phyloP scores from a whole-genome alignment of 2,888 invertebrate species.

The Athetis lepigone region DNA sequence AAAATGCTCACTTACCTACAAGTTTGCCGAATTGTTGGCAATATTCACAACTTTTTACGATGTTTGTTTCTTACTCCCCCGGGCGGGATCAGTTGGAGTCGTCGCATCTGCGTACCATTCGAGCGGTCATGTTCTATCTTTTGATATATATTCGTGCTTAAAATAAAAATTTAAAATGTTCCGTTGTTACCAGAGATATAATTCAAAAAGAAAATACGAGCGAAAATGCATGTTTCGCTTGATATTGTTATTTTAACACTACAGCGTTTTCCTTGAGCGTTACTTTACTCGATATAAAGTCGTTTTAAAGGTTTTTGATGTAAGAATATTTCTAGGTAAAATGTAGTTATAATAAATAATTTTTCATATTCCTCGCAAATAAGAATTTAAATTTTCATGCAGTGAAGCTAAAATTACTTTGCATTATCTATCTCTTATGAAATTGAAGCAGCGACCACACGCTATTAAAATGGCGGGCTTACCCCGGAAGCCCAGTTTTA shows the following conservation, averaged over 20 bases:
- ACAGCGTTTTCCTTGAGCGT: conserved; percentile 33
- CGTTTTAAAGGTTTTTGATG: conserved; percentile 33
- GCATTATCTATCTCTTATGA: conserved; percentile 23
- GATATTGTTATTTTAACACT: conserved; percentile 51
- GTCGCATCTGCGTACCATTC: conserved; percentile 82
- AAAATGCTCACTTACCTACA: conserved; percentile 78
- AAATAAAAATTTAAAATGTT: conserved; percentile 64
- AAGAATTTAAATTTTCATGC: conserved; percentile 27
- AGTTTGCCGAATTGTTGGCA: conserved; percentile 79
- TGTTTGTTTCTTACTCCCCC: conserved; percentile 76
- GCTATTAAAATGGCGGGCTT: neutral
- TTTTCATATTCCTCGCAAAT: conserved; percentile 28
- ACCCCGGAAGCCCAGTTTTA: neutral
- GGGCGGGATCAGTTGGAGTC: conserved; percentile 78
- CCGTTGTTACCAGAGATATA: conserved; percentile 55
- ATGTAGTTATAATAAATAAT: conserved; percentile 35
- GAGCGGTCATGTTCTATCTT: conserved; percentile 76
- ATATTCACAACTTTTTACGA: conserved; percentile 84
- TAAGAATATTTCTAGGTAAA: conserved; percentile 25
- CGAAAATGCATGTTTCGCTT: conserved; percentile 49
- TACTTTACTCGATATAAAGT: conserved; percentile 38
- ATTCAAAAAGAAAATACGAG: conserved; percentile 58
- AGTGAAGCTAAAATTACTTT: conserved; percentile 16
- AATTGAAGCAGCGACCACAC: conserved; percentile 11
- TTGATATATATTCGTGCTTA: conserved; percentile 69